Base-by-base conservation (phyloP, 2,888 invertebrate genomes). In the Deroplatys truncata region DNA sequence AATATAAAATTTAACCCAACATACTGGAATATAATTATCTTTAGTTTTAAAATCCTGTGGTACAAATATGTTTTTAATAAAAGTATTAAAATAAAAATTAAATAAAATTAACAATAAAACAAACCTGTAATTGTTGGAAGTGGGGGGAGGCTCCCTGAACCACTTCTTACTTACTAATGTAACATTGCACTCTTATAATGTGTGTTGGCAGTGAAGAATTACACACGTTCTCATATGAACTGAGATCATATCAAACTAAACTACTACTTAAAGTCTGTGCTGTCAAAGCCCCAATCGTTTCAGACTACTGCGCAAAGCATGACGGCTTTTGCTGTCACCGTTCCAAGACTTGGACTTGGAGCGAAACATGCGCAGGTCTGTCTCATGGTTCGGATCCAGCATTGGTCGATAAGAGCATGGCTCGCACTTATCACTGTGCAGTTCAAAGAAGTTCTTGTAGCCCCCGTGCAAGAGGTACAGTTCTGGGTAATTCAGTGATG, bases 391-490 rank as follows among this genome's bases (percentile, higher is more conserved):
- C 0, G 98, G 97, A 93, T 99, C 97, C 90, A 96, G 92, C 99
- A 99, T 99, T 89, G 97, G 96, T 82, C 96, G 95, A 93, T 99
- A 98, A 0, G 95, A 94, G 86, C 95, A 94, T 0, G 98, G 98
- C 72, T 95, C 96, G 92, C 98, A 97, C 86, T 97, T 94, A 0
- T 95, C 94, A 35, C 96, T 94, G 92, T 96, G 95, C 0, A 94
- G 93, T 91, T 96, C 95, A 93, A 95, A 98, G 94, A 99, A 99
- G 56, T 95, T 95, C 92, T 97, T 97, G 94, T 98, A 98, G 84
- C 98, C 98, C 1, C 98, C 98, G 92, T 98, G 97, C 35, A 99
- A 95, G 2, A 99, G 94, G 93, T 99, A 99, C 3, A 98, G 94
- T 93, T 99, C 99, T 0, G 99, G 99, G 94, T 97, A 98, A 92